Evolutionary conservation across 2,888 invertebrate species (phyloP).

Genomic region (Arrhopalites spinosus): DNA sequence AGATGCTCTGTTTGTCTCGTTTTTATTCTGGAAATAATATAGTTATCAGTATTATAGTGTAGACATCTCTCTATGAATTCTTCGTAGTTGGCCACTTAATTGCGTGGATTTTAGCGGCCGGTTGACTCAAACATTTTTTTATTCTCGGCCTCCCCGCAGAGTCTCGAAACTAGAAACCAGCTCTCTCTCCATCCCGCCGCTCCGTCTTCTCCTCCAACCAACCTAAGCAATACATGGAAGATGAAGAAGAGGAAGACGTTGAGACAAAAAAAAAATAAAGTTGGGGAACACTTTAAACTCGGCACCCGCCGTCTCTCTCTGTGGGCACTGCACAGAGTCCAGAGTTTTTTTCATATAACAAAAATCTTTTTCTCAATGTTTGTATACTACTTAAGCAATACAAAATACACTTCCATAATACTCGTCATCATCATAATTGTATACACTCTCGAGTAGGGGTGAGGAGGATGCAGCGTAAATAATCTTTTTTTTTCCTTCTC

Average conservation of each 20-base stretch:
- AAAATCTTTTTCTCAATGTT: background rate
- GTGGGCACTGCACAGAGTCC: too few relatives aligned
- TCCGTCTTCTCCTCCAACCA: background rate
- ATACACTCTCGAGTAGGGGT: too few relatives aligned
- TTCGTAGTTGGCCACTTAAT: conserved; percentile 56
- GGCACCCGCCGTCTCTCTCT: conserved; percentile 18
- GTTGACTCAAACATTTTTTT: conserved; percentile 40
- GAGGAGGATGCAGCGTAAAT: too few relatives aligned
- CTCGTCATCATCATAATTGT: background rate
- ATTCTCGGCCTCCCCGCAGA: too few relatives aligned
- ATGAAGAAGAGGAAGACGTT: too few relatives aligned
- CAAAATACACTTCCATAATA: conserved; percentile 4
- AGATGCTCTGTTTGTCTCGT: conserved; percentile 30
- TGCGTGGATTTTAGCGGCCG: conserved; percentile 56
- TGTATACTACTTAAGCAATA: conserved; percentile 20
- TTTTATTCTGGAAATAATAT: conserved; percentile 45
- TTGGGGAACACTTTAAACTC: background rate
- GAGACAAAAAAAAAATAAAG: background rate
- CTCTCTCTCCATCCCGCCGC: background rate
- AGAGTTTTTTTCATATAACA: background rate
- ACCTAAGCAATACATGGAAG: too few relatives aligned
- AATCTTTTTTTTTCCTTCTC: background rate
- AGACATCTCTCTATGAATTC: conserved; percentile 54
- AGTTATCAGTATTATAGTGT: conserved; percentile 56
- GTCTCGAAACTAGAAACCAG: too few relatives aligned